Conservation (phyloP, 1,140 invertebrate genomes). For the Steinernema feltiae region DNA sequence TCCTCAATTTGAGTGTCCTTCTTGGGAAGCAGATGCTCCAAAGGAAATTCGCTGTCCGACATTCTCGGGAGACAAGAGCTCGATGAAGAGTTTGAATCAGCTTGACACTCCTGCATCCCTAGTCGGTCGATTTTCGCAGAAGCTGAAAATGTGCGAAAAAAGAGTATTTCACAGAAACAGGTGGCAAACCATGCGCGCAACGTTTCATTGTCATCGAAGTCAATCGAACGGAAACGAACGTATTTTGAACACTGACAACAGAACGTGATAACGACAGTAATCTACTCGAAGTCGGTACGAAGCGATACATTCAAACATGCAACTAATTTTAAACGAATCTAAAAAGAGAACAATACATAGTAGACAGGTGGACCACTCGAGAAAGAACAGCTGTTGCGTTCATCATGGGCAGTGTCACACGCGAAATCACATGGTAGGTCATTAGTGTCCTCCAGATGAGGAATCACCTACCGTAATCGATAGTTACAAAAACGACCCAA, state of each 20-base stretch:
- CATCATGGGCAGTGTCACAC: too few relatives aligned
- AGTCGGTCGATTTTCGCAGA: neutral
- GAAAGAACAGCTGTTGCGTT: neutral
- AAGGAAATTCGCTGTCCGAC: slow-evolving; percentile 8
- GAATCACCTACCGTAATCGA: too few relatives aligned
- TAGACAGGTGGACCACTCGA: too few relatives aligned
- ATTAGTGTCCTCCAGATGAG: too few relatives aligned
- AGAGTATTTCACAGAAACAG: neutral
- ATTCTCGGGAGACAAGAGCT: neutral
- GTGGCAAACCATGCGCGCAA: slow-evolving; percentile 6
- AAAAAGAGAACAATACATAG: neutral
- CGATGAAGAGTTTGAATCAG: neutral
- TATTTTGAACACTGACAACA: neutral
- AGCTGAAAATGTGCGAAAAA: neutral
- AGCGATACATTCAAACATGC: neutral
- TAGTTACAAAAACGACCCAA: too few relatives aligned
- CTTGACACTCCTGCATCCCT: neutral
- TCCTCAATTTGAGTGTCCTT: slow-evolving; percentile 29
- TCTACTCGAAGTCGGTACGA: neutral
- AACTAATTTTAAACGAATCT: too few relatives aligned
- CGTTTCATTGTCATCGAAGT: neutral
- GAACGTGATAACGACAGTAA: neutral
- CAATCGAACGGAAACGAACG: neutral
- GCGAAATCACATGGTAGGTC: too few relatives aligned
- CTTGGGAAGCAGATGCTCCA: slow-evolving; percentile 27